These are phyloP conservation scores for Toxostoma redivivum DNA, from an alignment of 2,113 vertebrate species.

Conservation along the genomic window DNA sequence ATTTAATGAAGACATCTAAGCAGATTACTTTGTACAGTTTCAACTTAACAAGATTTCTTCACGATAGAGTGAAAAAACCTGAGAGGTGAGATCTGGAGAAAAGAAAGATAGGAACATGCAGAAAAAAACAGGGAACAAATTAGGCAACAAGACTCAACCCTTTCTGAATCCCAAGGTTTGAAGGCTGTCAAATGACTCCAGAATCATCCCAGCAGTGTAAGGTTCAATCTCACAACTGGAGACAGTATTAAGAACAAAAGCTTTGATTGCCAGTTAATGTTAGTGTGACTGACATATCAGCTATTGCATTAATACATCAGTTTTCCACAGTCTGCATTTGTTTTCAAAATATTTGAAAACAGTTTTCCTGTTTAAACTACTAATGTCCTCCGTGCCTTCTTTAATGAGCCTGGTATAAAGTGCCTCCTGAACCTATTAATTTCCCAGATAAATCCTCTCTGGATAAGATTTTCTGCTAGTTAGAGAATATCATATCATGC, in stretches of 20 bases:
- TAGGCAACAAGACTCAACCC: background rate
- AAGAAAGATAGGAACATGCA: background rate
- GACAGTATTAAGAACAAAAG: background rate
- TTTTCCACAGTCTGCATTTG: background rate
- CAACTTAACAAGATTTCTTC: constrained; percentile 38
- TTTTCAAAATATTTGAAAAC: background rate
- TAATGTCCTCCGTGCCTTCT: background rate
- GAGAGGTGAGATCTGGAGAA: background rate
- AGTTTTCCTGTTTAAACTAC: background rate
- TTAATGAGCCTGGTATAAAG: background rate
- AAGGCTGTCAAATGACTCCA: background rate
- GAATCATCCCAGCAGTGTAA: background rate
- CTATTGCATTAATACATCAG: background rate
- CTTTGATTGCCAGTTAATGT: background rate
- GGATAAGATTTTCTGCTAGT: background rate
- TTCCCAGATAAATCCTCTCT: background rate
- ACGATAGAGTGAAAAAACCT: background rate
- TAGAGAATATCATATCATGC: background rate
- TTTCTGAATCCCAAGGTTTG: background rate
- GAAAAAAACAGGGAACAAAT: background rate
- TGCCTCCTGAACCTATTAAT: background rate
- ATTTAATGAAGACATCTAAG: constrained; percentile 24
- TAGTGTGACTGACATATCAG: background rate
- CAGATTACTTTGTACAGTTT: constrained; percentile 29
- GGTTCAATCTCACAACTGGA: background rate